Percentiles rank a stretch among this genome's conserved stretches.
Conservation (phyloP, 2,888 invertebrate genomes). For the Rhamnusium bicolor region DNA sequence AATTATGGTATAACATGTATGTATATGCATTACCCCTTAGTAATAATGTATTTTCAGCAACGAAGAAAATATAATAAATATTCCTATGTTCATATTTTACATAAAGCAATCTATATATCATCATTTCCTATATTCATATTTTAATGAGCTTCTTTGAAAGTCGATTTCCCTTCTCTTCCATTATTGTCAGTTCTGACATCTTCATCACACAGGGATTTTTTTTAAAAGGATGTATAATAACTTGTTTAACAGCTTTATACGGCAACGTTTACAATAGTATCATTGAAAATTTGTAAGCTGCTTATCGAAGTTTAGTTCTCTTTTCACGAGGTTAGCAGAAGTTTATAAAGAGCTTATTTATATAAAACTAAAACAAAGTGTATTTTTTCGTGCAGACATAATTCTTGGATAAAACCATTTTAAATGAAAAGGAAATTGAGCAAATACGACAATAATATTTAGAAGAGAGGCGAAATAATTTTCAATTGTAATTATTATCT, state of each 20-base stretch:
- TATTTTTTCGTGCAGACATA: not conserved
- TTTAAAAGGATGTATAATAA: not conserved
- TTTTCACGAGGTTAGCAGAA: not conserved
- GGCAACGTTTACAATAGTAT: not conserved
- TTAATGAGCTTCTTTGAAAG: not conserved
- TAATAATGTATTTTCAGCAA: not conserved
- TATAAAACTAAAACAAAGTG: not conserved
- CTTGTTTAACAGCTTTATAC: slow-evolving; percentile 5
- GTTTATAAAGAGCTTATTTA: not conserved
- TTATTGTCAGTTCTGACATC: not conserved
- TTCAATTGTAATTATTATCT: too few relatives aligned
- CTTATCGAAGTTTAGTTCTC: not conserved
- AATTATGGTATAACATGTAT: too few relatives aligned
- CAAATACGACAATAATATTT: too few relatives aligned
- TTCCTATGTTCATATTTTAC: not conserved
- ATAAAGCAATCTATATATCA: not conserved
- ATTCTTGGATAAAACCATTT: not conserved
- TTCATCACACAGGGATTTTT: not conserved
- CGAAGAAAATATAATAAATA: not conserved
- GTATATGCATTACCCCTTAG: too few relatives aligned
- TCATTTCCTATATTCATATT: not conserved
- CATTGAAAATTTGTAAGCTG: slow-evolving; percentile 11
- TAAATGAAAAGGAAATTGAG: too few relatives aligned
- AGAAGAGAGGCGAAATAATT: too few relatives aligned
- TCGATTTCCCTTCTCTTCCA: not conserved